phyloP scores from a whole-genome alignment of 2,888 invertebrate genomes.

The Euproctis similis region DNA sequence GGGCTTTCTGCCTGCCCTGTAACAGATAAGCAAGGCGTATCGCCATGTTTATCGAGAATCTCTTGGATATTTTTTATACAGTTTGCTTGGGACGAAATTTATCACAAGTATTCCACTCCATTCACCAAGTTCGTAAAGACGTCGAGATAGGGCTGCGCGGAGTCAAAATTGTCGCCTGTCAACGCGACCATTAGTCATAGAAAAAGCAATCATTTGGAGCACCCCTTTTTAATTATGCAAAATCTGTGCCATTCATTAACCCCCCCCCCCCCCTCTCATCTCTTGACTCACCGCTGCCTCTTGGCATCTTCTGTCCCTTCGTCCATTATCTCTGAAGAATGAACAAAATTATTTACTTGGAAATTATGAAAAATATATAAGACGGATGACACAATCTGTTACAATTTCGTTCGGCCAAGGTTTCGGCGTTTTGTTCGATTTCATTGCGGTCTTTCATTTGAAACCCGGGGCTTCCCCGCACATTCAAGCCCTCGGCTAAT shows the following conservation, averaged over 20 bases:
- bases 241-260: slow-evolving; percentile 63
- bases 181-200: slow-evolving; percentile 54
- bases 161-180: slow-evolving; percentile 27
- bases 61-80: too few relatives aligned
- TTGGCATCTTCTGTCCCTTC: slow-evolving; percentile 8
- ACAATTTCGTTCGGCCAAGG: slow-evolving; percentile 42
- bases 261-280: slow-evolving; percentile 15
- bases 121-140: slow-evolving; percentile 16
- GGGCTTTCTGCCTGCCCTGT: too few relatives aligned
- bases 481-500: too few relatives aligned
- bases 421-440: slow-evolving; percentile 23
- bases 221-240: slow-evolving; percentile 71
- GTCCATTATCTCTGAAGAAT: slow-evolving; percentile 37
- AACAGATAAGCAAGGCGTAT: too few relatives aligned
- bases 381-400: slow-evolving; percentile 54
- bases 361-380: slow-evolving; percentile 58
- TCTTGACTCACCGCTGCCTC: slow-evolving; percentile 1
- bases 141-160: slow-evolving; percentile 17
- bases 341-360: slow-evolving; percentile 58
- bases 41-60: too few relatives aligned
- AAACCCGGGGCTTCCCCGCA: too few relatives aligned
- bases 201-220: slow-evolving; percentile 60
- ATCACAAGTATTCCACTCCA: slow-evolving; percentile 17
- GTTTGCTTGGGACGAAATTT: slow-evolving; percentile 8
- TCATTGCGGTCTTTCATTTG: slow-evolving; percentile 26